Percentiles rank a stretch among this genome's conserved stretches.
These are phyloP conservation scores for Mimachlamys varia DNA, from an alignment of 2,888 invertebrate genomes.

Conservation along the genomic window DNA sequence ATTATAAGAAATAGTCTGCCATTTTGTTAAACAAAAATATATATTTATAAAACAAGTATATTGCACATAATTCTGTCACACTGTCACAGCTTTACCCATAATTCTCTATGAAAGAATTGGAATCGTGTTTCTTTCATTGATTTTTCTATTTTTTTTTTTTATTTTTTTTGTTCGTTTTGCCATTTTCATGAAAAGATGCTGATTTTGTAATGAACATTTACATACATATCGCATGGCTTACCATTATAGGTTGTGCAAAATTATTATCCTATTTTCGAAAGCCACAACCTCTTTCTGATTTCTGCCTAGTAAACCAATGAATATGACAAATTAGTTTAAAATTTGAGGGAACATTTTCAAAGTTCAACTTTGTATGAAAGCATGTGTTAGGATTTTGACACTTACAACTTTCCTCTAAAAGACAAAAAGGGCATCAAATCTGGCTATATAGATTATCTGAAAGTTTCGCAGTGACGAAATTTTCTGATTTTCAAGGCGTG, in stretches of 20 bases:
- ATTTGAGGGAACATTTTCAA: background rate
- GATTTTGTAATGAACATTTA: background rate
- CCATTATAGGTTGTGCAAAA: background rate
- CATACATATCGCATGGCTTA: conserved; percentile 11
- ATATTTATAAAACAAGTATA: background rate
- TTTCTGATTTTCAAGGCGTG: background rate
- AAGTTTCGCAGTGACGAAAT: background rate
- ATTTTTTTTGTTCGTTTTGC: background rate
- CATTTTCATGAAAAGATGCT: background rate
- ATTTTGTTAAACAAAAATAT: background rate
- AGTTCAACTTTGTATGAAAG: background rate
- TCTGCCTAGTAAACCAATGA: background rate
- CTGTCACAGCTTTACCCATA: background rate
- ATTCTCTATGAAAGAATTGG: background rate
- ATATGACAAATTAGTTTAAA: background rate
- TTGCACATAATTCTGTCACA: background rate
- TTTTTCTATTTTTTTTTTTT: background rate
- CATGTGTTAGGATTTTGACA: background rate
- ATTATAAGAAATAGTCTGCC: background rate
- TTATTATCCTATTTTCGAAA: background rate
- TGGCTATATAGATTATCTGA: background rate
- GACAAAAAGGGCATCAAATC: background rate
- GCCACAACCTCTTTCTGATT: background rate
- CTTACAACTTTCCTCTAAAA: background rate
- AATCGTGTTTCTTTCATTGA: background rate